Evolutionary conservation across 2,797 vertebrate species (phyloP).

Genomic region (Moxostoma hubbsi): DNA sequence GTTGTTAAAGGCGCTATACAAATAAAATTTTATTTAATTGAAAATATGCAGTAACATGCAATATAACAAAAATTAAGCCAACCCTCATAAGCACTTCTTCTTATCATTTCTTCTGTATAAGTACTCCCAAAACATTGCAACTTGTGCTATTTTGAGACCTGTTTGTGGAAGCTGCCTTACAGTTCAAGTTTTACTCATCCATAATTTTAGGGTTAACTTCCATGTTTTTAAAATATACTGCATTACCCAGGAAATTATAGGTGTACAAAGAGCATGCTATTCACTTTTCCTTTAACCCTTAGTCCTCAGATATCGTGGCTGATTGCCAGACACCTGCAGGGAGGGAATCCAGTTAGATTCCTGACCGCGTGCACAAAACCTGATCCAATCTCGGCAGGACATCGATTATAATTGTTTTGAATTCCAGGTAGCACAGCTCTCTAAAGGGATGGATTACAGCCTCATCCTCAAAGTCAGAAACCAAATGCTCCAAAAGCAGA

Average conservation of each 20-base stretch:
- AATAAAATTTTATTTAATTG: too few species aligned
- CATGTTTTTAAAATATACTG: neutral
- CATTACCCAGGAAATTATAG: conserved; percentile 21
- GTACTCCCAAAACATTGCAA: too few species aligned
- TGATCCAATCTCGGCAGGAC: conserved; percentile 49
- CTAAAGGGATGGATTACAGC: conserved; percentile 62
- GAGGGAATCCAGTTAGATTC: conserved; percentile 32
- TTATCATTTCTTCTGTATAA: too few species aligned
- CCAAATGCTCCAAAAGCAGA: conserved; percentile 40
- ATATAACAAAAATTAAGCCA: too few species aligned
- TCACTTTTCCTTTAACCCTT: conserved; percentile 28
- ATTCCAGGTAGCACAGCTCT: conserved; percentile 57
- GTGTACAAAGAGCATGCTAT: neutral
- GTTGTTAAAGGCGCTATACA: too few species aligned
- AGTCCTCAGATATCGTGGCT: conserved; percentile 26
- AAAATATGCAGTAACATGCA: too few species aligned
- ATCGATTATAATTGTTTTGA: conserved; percentile 65
- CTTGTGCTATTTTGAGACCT: too few species aligned
- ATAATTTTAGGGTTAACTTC: conserved; percentile 5
- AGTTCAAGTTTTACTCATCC: conserved; percentile 10
- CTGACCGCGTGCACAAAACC: conserved; percentile 26
- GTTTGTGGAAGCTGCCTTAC: too few species aligned
- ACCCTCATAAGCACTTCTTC: too few species aligned
- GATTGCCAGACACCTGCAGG: conserved; percentile 33
- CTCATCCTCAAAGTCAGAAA: conserved; percentile 57